phyloP scores from a whole-genome alignment of 2,888 invertebrate species.

The Andrena chrysosceles region DNA sequence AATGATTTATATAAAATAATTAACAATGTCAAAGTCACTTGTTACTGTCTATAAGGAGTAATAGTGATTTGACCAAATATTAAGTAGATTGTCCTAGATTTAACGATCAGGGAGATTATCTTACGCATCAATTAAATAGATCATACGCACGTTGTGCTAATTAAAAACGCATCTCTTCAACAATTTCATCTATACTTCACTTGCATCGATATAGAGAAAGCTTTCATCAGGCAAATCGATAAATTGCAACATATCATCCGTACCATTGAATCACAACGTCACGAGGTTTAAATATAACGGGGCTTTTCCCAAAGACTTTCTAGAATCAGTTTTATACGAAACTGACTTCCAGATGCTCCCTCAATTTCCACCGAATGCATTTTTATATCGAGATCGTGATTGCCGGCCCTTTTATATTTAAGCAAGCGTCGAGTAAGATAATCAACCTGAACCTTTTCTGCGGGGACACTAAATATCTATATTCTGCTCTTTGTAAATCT shows the following conservation, averaged over 20 bases:
- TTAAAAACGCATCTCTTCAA: background rate
- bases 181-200: conserved; percentile 10
- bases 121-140: conserved; percentile 46
- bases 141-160: conserved; percentile 1
- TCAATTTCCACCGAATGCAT: conserved; percentile 25
- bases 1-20: conserved; percentile 52
- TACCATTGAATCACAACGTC: conserved; percentile 22
- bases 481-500: conserved; percentile 70
- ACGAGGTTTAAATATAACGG: conserved; percentile 47
- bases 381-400: conserved; percentile 44
- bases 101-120: conserved; percentile 66
- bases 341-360: conserved; percentile 6
- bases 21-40: conserved; percentile 55
- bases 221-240: background rate
- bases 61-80: conserved; percentile 69
- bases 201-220: conserved; percentile 7
- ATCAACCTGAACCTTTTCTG: conserved; percentile 56
- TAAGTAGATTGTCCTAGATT: conserved; percentile 49
- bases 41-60: conserved; percentile 47
- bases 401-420: conserved; percentile 48
- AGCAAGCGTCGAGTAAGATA: conserved; percentile 61
- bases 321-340: conserved; percentile 12
- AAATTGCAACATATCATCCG: conserved; percentile 57
- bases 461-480: conserved; percentile 54
- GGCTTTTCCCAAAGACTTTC: conserved; percentile 18